Percentiles rank a stretch among this genome's conserved stretches.
These are phyloP conservation scores for Prorops nasuta DNA, from an alignment of 1,140 invertebrate species.

Conservation along the genomic window DNA sequence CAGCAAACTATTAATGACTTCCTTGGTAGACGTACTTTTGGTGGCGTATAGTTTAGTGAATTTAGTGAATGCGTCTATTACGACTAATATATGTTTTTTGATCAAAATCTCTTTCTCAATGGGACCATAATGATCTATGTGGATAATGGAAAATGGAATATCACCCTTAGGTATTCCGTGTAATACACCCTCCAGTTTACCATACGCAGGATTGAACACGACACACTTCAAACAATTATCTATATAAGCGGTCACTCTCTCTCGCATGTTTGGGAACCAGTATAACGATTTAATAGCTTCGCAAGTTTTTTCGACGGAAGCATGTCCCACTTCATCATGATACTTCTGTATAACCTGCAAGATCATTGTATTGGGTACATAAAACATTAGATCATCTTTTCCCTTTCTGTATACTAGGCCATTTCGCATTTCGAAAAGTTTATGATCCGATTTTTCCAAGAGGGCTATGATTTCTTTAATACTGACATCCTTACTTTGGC, in stretches of 20 bases:
- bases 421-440: background rate
- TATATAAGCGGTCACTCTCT: background rate
- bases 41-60: background rate
- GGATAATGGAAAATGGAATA: background rate
- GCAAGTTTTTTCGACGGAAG: background rate
- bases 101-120: background rate
- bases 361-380: background rate
- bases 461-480: background rate
- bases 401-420: background rate
- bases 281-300: background rate
- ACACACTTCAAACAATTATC: background rate
- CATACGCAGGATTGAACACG: background rate
- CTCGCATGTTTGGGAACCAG: background rate
- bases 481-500: background rate
- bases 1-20: background rate
- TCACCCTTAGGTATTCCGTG: constrained; percentile 2
- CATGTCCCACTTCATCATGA: background rate
- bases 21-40: background rate
- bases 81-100: constrained; percentile 2
- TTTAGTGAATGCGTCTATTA: background rate
- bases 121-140: constrained; percentile 1
- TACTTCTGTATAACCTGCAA: background rate
- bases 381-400: background rate
- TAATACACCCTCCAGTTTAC: background rate
- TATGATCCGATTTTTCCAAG: background rate